Conservation (phyloP, 2,888 invertebrate species). For the Drosophila mayaguana region DNA sequence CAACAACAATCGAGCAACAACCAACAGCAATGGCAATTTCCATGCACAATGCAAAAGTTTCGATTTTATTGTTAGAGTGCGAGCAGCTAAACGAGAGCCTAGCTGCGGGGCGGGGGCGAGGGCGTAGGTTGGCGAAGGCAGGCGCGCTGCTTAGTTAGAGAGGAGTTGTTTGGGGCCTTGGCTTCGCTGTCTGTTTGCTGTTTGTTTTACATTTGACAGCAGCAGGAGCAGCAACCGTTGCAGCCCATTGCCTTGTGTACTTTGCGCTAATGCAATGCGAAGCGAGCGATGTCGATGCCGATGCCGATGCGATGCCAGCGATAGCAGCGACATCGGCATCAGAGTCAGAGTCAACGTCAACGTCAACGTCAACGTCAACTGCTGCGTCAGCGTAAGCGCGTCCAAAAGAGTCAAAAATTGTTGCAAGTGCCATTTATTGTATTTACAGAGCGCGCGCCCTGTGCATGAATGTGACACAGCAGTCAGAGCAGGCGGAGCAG, state of each 20-base stretch:
- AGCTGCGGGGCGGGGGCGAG: background rate
- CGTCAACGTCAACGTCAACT: conserved; percentile 51
- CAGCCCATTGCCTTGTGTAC: conserved; percentile 42
- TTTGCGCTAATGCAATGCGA: conserved; percentile 63
- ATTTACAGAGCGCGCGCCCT: conserved; percentile 45
- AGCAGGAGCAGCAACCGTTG: conserved; percentile 4
- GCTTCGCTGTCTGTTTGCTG: conserved; percentile 50
- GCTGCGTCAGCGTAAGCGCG: conserved; percentile 23
- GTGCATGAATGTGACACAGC: conserved; percentile 39
- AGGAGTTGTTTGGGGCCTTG: conserved; percentile 4
- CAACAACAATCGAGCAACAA: conserved; percentile 29
- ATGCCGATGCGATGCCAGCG: conserved; percentile 1
- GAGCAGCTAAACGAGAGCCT: conserved; percentile 33
- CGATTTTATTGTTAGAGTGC: conserved; percentile 73
- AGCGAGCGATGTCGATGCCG: background rate
- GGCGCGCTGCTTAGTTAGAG: background rate
- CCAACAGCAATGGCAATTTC: conserved; percentile 62
- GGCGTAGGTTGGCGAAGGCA: background rate
- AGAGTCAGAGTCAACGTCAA: conserved; percentile 26
- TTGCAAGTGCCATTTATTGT: conserved; percentile 74
- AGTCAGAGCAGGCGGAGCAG: conserved; percentile 27
- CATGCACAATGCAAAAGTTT: conserved; percentile 77
- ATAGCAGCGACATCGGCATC: conserved; percentile 29
- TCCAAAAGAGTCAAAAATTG: conserved; percentile 70
- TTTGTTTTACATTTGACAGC: conserved; percentile 67